Conservation (phyloP, 2,797 vertebrate genomes). For the Dendrocincla tyrannina region DNA sequence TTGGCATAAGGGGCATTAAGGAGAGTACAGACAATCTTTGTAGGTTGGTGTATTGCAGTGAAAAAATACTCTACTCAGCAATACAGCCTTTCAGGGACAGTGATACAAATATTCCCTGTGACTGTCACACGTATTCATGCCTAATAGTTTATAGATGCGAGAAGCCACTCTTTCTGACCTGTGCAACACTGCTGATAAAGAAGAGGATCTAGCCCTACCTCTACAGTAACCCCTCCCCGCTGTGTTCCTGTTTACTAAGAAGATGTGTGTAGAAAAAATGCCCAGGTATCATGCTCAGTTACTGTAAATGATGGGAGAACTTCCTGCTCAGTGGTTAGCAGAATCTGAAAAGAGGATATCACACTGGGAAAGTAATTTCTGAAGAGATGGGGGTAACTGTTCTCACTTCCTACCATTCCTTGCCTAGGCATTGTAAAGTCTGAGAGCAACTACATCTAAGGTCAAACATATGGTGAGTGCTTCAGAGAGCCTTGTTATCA, state of each 20-base stretch:
- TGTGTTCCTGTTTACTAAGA: background rate
- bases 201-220: background rate
- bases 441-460: background rate
- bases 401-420: background rate
- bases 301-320: background rate
- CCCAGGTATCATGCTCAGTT: background rate
- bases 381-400: background rate
- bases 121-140: background rate
- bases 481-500: background rate
- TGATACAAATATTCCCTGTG: background rate
- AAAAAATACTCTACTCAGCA: background rate
- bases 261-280: background rate
- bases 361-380: background rate
- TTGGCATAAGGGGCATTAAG: background rate
- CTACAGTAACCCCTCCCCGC: background rate
- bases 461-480: fast-evolving
- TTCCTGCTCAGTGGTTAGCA: background rate
- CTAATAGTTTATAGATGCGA: background rate
- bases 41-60: fast-evolving
- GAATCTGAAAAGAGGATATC: slow-evolving; percentile 16
- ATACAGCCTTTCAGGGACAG: background rate
- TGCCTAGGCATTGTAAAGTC: background rate
- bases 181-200: background rate
- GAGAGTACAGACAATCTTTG: background rate
- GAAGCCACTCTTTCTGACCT: background rate